Evolutionary conservation across 64 coral and sea anemone genomes (phyloP).

Genomic region (Orbicella faveolata): DNA sequence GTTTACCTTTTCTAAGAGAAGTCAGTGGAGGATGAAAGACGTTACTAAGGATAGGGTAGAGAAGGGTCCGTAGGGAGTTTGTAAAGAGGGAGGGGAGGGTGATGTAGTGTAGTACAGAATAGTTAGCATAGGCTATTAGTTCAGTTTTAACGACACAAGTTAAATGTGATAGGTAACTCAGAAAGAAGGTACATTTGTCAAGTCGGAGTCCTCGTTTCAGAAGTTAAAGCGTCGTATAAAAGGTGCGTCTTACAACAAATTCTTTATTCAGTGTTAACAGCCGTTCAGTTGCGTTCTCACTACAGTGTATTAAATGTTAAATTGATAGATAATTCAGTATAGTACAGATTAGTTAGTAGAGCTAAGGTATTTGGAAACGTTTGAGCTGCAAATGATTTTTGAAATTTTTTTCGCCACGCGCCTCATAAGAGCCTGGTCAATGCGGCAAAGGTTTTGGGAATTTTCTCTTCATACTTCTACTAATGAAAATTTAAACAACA

Average conservation of each 20-base stretch:
- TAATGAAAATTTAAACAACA: not conserved
- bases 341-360: no score
- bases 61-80: not conserved
- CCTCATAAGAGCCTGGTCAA: no score
- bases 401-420: no score
- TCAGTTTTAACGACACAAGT: not conserved
- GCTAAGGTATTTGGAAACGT: no score
- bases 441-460: no score
- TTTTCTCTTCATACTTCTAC: no score
- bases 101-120: not conserved
- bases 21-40: no score
- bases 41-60: not conserved
- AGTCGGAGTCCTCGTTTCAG: conserved; percentile 25
- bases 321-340: no score
- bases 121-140: not conserved
- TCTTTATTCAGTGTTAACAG: not conserved
- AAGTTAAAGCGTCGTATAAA: not conserved
- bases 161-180: conserved; percentile 15
- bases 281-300: not conserved
- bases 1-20: no score
- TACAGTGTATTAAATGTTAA: no score
- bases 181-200: conserved; percentile 42
- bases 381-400: no score
- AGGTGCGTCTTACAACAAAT: not conserved
- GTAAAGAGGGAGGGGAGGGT: not conserved